Conservation (phyloP, 2,797 vertebrate genomes). For the Danio kyathit region DNA sequence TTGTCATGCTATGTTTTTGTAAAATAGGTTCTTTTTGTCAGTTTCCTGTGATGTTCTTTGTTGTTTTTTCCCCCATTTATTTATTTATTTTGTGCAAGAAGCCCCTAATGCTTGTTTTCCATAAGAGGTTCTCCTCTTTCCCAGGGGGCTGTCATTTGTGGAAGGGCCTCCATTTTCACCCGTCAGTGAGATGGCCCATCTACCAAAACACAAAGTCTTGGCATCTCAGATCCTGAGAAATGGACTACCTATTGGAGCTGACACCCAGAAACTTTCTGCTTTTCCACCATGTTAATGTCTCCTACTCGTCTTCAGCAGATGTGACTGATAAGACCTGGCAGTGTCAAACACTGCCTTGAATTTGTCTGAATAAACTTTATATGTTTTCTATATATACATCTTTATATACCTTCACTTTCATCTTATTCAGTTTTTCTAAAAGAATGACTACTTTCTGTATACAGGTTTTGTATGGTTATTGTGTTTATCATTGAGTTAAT, state of each 20-base stretch:
- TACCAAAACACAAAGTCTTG: conserved; percentile 41
- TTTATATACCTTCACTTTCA: background rate
- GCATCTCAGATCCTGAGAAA: conserved; percentile 61
- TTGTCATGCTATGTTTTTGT: conserved; percentile 87
- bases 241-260: conserved; percentile 63
- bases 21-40: conserved; percentile 86
- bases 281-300: conserved; percentile 45
- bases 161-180: conserved; percentile 73
- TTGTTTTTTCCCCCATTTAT: conserved; percentile 69
- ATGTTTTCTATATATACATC: too few species aligned
- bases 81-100: conserved; percentile 60
- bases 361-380: background rate
- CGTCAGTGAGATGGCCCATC: conserved; percentile 59
- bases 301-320: conserved; percentile 21
- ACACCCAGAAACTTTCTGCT: conserved; percentile 54
- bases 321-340: conserved; percentile 42
- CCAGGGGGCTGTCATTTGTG: conserved; percentile 71
- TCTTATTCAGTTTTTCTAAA: background rate
- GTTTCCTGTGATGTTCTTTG: conserved; percentile 70
- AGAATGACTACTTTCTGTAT: background rate
- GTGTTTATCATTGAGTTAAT: too few species aligned
- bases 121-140: conserved; percentile 56
- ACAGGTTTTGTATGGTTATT: too few species aligned
- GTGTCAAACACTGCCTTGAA: background rate
- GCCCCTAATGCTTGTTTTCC: conserved; percentile 73